These are phyloP conservation scores for Triplophysa dalaica DNA, from an alignment of 2,113 vertebrate genomes.

Conservation along the genomic window DNA sequence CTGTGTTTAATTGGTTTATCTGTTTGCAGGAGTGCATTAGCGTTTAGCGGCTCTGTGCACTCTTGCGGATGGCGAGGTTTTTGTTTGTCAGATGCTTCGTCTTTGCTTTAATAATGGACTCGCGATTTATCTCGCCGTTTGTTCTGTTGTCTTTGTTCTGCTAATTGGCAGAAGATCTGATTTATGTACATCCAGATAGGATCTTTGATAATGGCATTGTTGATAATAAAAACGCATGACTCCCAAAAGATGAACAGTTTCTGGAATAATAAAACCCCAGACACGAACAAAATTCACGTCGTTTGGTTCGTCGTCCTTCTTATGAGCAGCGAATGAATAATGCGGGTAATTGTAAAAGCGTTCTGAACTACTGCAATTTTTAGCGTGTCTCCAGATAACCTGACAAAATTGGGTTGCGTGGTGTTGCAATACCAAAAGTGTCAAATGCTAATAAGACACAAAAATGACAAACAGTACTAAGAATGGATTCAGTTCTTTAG, in stretches of 20 bases:
- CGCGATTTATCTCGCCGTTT: constrained; percentile 32
- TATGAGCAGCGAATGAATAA: not conserved
- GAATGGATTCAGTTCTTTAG: too few relatives aligned
- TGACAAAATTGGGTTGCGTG: not conserved
- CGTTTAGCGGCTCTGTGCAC: constrained; percentile 33
- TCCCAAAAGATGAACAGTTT: constrained; percentile 32
- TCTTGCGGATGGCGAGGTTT: constrained; percentile 45
- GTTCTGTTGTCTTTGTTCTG: constrained; percentile 38
- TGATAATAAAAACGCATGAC: constrained; percentile 21
- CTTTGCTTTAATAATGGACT: constrained; percentile 32
- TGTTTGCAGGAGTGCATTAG: constrained; percentile 43
- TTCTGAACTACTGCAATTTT: not conserved
- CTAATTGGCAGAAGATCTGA: constrained; percentile 47
- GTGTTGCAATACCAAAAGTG: not conserved
- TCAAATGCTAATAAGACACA: not conserved
- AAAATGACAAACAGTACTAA: too few relatives aligned
- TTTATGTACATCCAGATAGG: constrained; percentile 19
- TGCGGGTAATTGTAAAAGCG: not conserved
- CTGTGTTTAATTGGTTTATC: constrained; percentile 59
- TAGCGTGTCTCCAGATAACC: not conserved
- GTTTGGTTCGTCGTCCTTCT: not conserved
- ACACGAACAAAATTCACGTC: not conserved
- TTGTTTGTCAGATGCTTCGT: constrained; percentile 44
- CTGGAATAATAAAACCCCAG: constrained; percentile 15
- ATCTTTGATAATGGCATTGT: constrained; percentile 34